phyloP scores from a whole-genome alignment of 1,140 invertebrate genomes.

The Chlorops oryzae region DNA sequence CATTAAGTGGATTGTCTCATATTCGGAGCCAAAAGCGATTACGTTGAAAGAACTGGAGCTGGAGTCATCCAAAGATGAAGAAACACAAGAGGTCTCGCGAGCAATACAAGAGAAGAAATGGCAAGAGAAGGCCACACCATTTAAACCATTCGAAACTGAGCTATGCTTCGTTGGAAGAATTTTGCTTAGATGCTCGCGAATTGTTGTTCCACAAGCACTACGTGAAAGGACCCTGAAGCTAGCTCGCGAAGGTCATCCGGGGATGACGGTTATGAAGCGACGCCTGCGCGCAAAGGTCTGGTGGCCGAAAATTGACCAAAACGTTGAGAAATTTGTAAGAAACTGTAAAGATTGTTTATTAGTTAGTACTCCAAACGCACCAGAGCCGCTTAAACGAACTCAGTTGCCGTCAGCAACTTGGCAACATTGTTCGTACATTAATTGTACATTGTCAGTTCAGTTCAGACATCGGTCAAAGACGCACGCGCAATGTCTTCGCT shows the following conservation, averaged over 20 bases:
- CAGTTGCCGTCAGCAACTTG: slow-evolving; percentile 25
- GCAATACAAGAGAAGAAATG: too few relatives aligned
- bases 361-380: slow-evolving; percentile 23
- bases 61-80: too few relatives aligned
- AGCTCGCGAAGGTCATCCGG: slow-evolving; percentile 38
- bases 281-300: slow-evolving; percentile 41
- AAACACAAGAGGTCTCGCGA: too few relatives aligned
- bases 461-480: slow-evolving; percentile 27
- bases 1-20: too few relatives aligned
- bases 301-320: slow-evolving; percentile 37
- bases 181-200: slow-evolving; percentile 16
- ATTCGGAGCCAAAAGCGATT: too few relatives aligned
- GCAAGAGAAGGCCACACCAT: too few relatives aligned
- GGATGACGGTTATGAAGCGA: slow-evolving; percentile 33
- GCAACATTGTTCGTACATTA: slow-evolving; percentile 27
- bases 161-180: too few relatives aligned
- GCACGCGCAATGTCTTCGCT: slow-evolving; percentile 21
- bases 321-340: slow-evolving; percentile 29
- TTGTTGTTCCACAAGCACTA: slow-evolving; percentile 22
- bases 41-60: too few relatives aligned
- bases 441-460: too few relatives aligned
- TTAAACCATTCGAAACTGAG: slow-evolving; percentile 11
- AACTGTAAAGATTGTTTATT: slow-evolving; percentile 25
- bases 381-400: slow-evolving; percentile 24
- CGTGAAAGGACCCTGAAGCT: slow-evolving; percentile 21